Conservation (phyloP, 2,113 vertebrate species). For the Engraulis encrasicolus region DNA sequence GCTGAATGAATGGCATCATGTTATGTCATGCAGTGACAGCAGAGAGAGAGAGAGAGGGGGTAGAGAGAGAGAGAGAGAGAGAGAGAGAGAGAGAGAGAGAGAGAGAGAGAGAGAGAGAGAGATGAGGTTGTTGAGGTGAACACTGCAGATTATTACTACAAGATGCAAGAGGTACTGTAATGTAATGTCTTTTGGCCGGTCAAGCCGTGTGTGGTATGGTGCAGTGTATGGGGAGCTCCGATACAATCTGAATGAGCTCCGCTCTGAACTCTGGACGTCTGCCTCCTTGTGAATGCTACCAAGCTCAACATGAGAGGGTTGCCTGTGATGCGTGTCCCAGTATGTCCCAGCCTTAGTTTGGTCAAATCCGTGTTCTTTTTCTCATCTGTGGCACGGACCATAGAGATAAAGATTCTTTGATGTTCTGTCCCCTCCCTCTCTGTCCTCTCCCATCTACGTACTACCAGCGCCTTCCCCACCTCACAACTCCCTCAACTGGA, state of each 20-base stretch:
- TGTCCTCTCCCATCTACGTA: not conserved
- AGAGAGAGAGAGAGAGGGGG: too few species aligned
- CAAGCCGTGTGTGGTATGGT: not conserved
- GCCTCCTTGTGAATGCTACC: not conserved
- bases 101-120: too few species aligned
- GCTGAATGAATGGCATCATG: too few species aligned
- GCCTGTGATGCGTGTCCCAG: not conserved
- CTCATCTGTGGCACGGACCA: not conserved
- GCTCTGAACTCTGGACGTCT: not conserved
- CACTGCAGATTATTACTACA: not conserved
- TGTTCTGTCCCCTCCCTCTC: not conserved
- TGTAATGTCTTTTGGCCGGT: not conserved
- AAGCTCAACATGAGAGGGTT: not conserved
- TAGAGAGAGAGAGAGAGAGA: too few species aligned
- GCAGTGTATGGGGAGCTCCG: not conserved
- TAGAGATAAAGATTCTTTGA: not conserved
- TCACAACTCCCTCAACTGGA: not conserved
- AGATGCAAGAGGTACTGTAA: constrained; percentile 10
- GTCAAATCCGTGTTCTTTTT: not conserved
- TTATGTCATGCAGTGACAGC: not conserved
- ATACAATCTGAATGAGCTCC: not conserved
- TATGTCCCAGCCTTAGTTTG: not conserved
- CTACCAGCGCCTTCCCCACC: not conserved
- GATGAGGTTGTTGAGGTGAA: too few species aligned
- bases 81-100: too few species aligned